Evolutionary conservation across 2,888 invertebrate species (phyloP).

Genomic region (Galerucella nymphaeae): DNA sequence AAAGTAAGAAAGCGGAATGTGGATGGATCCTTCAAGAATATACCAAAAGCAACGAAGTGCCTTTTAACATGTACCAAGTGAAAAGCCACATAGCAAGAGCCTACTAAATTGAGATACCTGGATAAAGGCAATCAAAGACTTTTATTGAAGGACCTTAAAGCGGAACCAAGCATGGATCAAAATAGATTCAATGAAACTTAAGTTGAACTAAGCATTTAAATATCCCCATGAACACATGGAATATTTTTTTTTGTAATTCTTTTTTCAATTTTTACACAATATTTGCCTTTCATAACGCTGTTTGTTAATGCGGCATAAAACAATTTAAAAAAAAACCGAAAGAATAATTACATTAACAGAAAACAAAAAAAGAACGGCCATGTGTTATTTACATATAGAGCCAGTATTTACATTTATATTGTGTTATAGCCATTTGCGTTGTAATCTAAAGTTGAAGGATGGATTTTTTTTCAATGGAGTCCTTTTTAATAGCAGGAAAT

Average conservation of each 20-base stretch:
- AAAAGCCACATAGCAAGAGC: too few relatives aligned
- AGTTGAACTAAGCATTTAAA: too few relatives aligned
- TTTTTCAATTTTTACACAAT: background rate
- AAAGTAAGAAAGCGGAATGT: too few relatives aligned
- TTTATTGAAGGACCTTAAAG: too few relatives aligned
- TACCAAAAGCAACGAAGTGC: too few relatives aligned
- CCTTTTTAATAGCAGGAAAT: conserved; percentile 18
- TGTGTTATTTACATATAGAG: conserved; percentile 33
- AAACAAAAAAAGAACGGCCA: conserved; percentile 29
- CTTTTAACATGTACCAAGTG: too few relatives aligned
- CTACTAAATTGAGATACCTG: too few relatives aligned
- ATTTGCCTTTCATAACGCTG: background rate
- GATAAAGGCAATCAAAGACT: too few relatives aligned
- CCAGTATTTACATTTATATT: conserved; percentile 34
- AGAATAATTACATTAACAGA: conserved; percentile 35
- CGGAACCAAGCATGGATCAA: too few relatives aligned
- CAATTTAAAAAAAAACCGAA: conserved; percentile 12
- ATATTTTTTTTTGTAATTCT: background rate
- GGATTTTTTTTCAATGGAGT: conserved; percentile 26
- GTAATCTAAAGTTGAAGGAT: conserved; percentile 32
- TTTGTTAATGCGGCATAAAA: background rate
- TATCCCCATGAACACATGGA: background rate
- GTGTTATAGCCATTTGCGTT: conserved; percentile 35
- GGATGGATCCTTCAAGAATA: too few relatives aligned
- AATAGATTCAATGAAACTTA: too few relatives aligned